Base-by-base conservation (phyloP, 2,113 vertebrate genomes). In the Thymallus thymallus region DNA sequence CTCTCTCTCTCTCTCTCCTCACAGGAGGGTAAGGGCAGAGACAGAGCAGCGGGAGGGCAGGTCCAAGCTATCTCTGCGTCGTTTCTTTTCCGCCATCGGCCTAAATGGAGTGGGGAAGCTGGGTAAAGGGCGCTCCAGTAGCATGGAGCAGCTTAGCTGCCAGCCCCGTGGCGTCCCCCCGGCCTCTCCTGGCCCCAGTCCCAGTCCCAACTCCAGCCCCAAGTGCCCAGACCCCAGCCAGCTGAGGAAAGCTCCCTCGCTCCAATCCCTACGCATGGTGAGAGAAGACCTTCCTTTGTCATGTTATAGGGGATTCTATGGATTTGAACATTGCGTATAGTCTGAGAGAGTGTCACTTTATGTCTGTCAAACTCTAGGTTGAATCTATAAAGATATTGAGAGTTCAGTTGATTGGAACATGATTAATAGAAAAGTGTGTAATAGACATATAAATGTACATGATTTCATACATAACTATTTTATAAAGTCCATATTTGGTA, bases 191-290 rank as follows among this genome's bases (percentile, higher is more conserved):
- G 48, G 65, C 14, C 29, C 68, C n/a, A 18, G n/a, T n/a, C 30
- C 18, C 60, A 56, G 55, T 5, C 32, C 32, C 1, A 30, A 13
- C n/a, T 24, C 24, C 23, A 41, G 26, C 68, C 45, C 24, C n/a
- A 2, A 3, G 4, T 66, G 13, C 0, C 23, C 0, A 0, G 70
- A 72, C 10, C 69, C 71, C 56, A 13, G 70, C 0, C 29, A 41
- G 18, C 69, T 93, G 80, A 95, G 87, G 88, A 96, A 94, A 75
- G 88, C 91, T 0, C 93, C 94, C 0, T 96, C 95, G 0, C 76
- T 94, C 68, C 95, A 96, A 73, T 92, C 91, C 0, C 88, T 96
- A 62, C 87, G 9, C 10, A 88, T 87, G 94, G 96, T 97, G 80
- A 93, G 93, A 88, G 48, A 45, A 23, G 29, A 29, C 14, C 1